Evolutionary conservation across 2,113 vertebrate genomes (phyloP).

Genomic region (Melanerpes formicivorus): DNA sequence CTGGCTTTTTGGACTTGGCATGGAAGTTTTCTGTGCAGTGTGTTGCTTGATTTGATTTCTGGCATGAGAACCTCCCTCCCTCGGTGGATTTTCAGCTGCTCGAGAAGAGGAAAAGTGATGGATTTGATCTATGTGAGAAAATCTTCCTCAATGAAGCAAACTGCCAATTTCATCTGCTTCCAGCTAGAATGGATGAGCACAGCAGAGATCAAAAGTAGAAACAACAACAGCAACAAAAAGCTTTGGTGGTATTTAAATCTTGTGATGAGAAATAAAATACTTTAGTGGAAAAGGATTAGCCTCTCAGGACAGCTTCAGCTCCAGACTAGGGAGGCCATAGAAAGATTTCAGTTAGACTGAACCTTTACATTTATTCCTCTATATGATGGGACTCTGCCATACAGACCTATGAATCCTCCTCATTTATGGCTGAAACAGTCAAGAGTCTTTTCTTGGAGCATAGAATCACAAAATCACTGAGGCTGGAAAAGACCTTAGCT

Average conservation of each 20-base stretch:
- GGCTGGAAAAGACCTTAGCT: too few relatives aligned
- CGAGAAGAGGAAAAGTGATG: conserved; percentile 11
- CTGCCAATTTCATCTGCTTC: not conserved
- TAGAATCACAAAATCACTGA: too few relatives aligned
- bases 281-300: not conserved
- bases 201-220: not conserved
- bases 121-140: conserved; percentile 21
- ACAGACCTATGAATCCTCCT: not conserved
- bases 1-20: not conserved
- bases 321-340: not conserved
- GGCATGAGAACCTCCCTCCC: conserved; percentile 19
- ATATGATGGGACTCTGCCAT: not conserved
- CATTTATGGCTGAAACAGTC: not conserved
- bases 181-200: not conserved
- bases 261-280: not conserved
- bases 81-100: conserved; percentile 50
- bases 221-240: not conserved
- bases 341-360: not conserved
- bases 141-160: conserved; percentile 41
- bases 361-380: not conserved
- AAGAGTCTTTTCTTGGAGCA: not conserved
- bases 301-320: not conserved
- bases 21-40: not conserved
- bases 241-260: not conserved
- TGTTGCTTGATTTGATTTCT: conserved; percentile 66